These are phyloP conservation scores for Papilio machaon DNA, from an alignment of 1,140 invertebrate genomes.

Conservation along the genomic window DNA sequence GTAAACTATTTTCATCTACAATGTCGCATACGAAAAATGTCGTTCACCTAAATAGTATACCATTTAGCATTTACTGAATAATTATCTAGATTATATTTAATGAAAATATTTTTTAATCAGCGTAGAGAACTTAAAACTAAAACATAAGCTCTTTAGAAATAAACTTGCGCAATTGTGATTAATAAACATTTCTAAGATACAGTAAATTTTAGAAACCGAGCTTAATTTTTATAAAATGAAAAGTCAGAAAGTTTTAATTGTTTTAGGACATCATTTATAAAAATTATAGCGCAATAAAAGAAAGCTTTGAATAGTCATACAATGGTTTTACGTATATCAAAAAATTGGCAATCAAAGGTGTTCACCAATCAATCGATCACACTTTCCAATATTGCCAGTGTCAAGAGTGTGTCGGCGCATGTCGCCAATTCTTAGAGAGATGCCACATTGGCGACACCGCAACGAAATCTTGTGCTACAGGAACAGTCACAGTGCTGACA, in stretches of 20 bases:
- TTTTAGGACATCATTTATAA: background rate
- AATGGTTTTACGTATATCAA: conserved; percentile 1
- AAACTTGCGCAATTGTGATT: too few species aligned
- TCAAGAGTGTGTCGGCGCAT: conserved; percentile 18
- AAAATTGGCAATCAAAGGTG: conserved; percentile 21
- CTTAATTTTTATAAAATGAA: background rate
- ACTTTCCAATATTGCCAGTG: conserved; percentile 13
- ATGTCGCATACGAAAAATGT: conserved; percentile 48
- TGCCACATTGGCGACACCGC: background rate
- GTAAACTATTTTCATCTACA: conserved; percentile 43
- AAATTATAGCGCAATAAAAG: conserved; percentile 14
- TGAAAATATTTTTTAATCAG: too few species aligned
- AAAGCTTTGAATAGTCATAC: background rate
- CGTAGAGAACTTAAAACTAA: too few species aligned
- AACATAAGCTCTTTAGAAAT: background rate
- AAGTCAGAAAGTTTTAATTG: background rate
- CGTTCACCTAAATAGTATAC: conserved; percentile 43
- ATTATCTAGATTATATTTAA: background rate
- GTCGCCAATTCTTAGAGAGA: background rate
- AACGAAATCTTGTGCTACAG: background rate
- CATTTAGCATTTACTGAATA: conserved; percentile 4
- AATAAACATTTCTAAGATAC: background rate
- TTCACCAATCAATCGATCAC: conserved; percentile 5
- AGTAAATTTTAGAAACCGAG: background rate
- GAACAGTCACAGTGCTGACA: background rate